phyloP scores from a whole-genome alignment of 2,113 vertebrate genomes.

The Myrmecobius fasciatus region DNA sequence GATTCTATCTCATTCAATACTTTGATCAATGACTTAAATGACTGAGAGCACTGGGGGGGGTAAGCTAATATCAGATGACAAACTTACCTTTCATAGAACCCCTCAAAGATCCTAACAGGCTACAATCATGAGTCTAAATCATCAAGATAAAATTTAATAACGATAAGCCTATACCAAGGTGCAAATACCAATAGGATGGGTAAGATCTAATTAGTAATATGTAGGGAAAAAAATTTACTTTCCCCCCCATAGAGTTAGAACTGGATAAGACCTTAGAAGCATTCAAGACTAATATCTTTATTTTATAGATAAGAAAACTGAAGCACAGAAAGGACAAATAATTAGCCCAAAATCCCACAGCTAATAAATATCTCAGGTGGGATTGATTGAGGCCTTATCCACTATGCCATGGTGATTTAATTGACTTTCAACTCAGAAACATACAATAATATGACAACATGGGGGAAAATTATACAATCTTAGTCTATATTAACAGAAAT shows the following conservation, averaged over 20 bases:
- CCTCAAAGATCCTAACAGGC: background rate
- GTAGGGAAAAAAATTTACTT: too few relatives aligned
- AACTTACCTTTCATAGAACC: background rate
- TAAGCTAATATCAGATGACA: background rate
- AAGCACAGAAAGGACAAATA: background rate
- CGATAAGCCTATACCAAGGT: background rate
- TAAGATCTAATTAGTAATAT: background rate
- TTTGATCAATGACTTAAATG: background rate
- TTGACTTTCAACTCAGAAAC: background rate
- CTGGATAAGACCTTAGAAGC: background rate
- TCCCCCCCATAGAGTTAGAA: background rate
- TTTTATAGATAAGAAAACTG: background rate
- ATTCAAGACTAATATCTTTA: background rate
- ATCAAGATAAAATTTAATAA: background rate
- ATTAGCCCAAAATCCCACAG: background rate
- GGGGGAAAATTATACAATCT: background rate
- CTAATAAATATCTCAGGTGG: background rate
- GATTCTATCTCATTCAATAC: background rate
- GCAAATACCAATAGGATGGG: background rate
- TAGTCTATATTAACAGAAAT: background rate
- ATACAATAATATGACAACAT: background rate
- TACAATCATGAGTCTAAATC: background rate
- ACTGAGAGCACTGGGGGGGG: background rate
- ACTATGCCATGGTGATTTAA: background rate
- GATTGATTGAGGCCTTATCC: background rate